Conservation (phyloP, 2,797 vertebrate species). For the Pelodytes ibericus region DNA sequence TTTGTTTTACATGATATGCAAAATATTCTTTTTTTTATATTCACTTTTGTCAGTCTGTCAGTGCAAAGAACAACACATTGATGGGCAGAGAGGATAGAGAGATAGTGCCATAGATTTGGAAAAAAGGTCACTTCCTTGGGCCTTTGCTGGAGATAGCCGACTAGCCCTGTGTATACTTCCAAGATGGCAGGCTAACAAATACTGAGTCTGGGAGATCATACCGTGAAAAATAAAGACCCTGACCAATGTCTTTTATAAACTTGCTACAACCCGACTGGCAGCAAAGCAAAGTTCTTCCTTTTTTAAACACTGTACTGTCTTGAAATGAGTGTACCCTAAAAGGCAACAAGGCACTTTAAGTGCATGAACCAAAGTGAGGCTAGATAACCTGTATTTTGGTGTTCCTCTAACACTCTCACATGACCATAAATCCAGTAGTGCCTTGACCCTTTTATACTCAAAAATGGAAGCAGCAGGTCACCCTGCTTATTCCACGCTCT, state of each 20-base stretch:
- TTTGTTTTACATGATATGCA: constrained; percentile 37
- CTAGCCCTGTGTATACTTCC: constrained; percentile 8
- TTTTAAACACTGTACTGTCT: constrained; percentile 1
- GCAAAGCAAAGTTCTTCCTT: not conserved
- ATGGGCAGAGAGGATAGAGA: constrained; percentile 30
- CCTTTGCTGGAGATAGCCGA: constrained; percentile 14
- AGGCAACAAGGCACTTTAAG: constrained; percentile 39
- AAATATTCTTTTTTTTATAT: constrained; percentile 20
- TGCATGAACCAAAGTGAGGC: constrained; percentile 33
- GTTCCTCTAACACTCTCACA: not conserved
- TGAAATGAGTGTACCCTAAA: constrained; percentile 14
- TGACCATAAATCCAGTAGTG: constrained; percentile 9
- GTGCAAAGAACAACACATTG: constrained; percentile 66
- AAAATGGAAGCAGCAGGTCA: not conserved
- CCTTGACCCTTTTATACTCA: constrained; percentile 11
- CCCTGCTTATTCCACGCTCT: not conserved
- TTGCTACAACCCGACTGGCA: not conserved
- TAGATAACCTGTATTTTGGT: not conserved
- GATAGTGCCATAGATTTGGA: not conserved
- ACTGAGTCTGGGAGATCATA: constrained; percentile 19
- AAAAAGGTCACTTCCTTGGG: not conserved
- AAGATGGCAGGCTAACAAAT: not conserved
- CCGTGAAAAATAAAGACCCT: constrained; percentile 7
- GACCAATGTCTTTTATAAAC: not conserved
- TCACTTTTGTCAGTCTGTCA: constrained; percentile 64